These are phyloP conservation scores for Hymenopus coronatus DNA, from an alignment of 2,888 invertebrate genomes.

Conservation along the genomic window DNA sequence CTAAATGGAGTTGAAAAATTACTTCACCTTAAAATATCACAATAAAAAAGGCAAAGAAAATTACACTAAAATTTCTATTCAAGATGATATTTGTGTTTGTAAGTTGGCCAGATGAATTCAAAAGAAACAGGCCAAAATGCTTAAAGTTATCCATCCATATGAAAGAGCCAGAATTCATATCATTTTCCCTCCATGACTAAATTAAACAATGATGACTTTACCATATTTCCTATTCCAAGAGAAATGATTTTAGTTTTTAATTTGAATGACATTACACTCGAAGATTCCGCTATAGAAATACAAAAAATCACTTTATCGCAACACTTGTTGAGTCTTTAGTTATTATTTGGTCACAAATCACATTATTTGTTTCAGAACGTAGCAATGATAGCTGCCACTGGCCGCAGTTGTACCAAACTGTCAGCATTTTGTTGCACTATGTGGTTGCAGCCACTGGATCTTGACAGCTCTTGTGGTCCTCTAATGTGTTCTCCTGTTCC, in stretches of 20 bases:
- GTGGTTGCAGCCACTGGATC: not conserved
- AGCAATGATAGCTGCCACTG: conserved; percentile 22
- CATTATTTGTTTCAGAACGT: conserved; percentile 17
- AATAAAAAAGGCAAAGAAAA: not conserved
- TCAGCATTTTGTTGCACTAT: not conserved
- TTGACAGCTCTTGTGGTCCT: conserved; percentile 1
- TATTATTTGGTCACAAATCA: conserved; percentile 12
- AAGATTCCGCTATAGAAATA: not conserved
- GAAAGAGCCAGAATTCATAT: not conserved
- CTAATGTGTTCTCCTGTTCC: not conserved
- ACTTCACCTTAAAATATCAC: not conserved
- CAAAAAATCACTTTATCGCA: not conserved
- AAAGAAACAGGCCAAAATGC: not conserved
- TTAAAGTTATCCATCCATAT: not conserved
- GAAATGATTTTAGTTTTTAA: not conserved
- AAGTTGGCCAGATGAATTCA: not conserved
- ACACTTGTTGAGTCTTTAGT: not conserved
- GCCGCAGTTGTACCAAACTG: conserved; percentile 19
- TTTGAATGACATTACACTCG: not conserved
- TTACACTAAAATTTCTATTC: not conserved
- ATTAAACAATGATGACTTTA: not conserved
- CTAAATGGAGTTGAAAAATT: not conserved
- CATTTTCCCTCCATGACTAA: not conserved
- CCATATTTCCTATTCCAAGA: not conserved
- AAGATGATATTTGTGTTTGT: not conserved